Conservation (phyloP, 2,888 invertebrate genomes). For the Drosophila flavopinicola region DNA sequence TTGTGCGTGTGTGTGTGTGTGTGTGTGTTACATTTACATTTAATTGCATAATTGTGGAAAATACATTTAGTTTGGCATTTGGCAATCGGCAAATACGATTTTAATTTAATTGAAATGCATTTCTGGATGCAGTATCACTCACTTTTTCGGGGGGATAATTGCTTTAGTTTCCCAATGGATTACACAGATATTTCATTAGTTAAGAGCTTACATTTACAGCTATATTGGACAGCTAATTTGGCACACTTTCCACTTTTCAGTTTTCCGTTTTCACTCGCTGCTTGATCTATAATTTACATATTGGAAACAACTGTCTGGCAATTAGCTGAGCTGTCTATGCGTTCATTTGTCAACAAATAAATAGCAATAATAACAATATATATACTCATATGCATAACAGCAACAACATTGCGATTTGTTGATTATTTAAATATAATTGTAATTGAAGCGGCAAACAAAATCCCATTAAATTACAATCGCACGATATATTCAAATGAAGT, state of each 20-base stretch:
- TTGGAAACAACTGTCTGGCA: conserved; percentile 10
- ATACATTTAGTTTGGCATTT: no score
- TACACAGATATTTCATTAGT: conserved; percentile 12
- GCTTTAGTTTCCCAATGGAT: conserved; percentile 12
- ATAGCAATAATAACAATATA: conserved; percentile 39
- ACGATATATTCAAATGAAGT: conserved; percentile 33
- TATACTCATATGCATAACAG: background rate
- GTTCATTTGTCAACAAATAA: conserved; percentile 38
- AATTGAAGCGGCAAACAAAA: conserved; percentile 44
- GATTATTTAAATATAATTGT: conserved; percentile 57
- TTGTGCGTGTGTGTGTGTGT: conserved; percentile 8
- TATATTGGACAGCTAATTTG: background rate
- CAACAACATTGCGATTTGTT: conserved; percentile 39
- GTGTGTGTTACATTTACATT: conserved; percentile 29
- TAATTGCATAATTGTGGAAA: conserved; percentile 30
- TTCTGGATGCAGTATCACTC: conserved; percentile 17
- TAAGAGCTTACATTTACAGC: background rate
- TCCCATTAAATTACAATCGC: conserved; percentile 60
- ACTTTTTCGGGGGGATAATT: conserved; percentile 24
- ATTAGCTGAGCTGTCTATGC: conserved; percentile 54
- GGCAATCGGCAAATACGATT: conserved; percentile 37
- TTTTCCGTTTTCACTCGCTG: no score
- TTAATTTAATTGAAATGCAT: conserved; percentile 52
- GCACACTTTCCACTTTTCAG: background rate
- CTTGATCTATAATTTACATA: conserved; percentile 13